Conservation (phyloP, 2,888 invertebrate genomes). For the Polydrusus cervinus region DNA sequence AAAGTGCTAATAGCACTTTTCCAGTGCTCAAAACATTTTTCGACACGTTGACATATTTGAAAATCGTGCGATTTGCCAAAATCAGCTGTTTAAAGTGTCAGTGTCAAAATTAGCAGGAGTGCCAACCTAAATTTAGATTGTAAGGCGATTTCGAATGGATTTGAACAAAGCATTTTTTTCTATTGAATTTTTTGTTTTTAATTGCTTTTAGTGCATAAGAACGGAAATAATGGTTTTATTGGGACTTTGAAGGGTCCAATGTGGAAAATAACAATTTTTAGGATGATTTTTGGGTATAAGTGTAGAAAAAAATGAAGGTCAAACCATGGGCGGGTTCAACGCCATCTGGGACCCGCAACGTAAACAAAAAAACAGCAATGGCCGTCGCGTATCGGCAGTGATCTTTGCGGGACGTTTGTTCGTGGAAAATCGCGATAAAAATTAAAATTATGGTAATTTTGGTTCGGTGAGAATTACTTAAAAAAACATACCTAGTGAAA, state of each 20-base stretch:
- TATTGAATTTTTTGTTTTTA: too few relatives aligned
- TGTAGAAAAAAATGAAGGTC: slow-evolving; percentile 26
- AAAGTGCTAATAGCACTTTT: slow-evolving; percentile 14
- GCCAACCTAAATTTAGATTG: neutral
- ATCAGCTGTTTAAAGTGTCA: slow-evolving; percentile 30
- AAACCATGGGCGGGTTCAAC: slow-evolving; percentile 56
- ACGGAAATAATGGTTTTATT: too few relatives aligned
- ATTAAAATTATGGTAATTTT: slow-evolving; percentile 73
- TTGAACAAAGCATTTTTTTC: neutral
- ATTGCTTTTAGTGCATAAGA: too few relatives aligned
- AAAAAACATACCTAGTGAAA: slow-evolving; percentile 51
- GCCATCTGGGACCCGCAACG: slow-evolving; percentile 66
- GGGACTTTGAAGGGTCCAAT: neutral
- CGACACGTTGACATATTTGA: slow-evolving; percentile 51
- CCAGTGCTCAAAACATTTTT: neutral
- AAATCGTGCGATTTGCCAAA: slow-evolving; percentile 16
- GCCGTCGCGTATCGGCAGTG: slow-evolving; percentile 69
- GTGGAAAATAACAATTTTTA: neutral
- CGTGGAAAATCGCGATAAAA: slow-evolving; percentile 56
- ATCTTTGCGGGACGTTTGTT: slow-evolving; percentile 62
- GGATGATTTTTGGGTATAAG: neutral
- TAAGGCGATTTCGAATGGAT: slow-evolving; percentile 14
- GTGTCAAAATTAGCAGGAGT: neutral
- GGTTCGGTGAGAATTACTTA: slow-evolving; percentile 76
- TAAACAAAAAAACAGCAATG: slow-evolving; percentile 70